These are phyloP conservation scores for Tympanoctomys barrerae DNA, from an alignment of 2,797 vertebrate genomes.

Conservation along the genomic window DNA sequence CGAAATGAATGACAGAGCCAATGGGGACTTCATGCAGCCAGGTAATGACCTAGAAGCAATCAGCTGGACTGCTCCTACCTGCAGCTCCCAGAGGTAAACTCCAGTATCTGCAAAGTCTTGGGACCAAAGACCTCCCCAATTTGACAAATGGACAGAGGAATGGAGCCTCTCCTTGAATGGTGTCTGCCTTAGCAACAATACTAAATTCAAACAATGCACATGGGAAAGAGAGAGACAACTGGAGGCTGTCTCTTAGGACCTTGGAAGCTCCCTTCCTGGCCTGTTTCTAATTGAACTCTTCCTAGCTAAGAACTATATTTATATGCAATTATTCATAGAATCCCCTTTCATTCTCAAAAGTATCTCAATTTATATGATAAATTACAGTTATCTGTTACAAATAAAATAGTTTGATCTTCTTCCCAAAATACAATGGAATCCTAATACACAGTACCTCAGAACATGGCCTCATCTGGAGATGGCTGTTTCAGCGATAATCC, in stretches of 20 bases:
- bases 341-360: not conserved
- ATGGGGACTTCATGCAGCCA: too few species aligned
- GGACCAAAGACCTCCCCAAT: not conserved
- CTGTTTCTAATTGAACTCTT: not conserved
- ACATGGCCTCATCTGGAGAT: not conserved
- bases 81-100: not conserved
- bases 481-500: not conserved
- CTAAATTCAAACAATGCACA: not conserved
- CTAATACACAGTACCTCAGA: not conserved
- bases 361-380: not conserved
- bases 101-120: not conserved
- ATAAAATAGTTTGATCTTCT: not conserved
- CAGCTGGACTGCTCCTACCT: rapidly evolving
- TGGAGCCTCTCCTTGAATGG: not conserved
- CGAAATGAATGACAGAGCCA: not conserved
- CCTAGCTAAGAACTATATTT: not conserved
- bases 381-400: not conserved
- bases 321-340: not conserved
- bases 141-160: not conserved
- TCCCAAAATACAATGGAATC: not conserved
- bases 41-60: too few species aligned
- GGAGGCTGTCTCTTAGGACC: not conserved
- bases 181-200: not conserved
- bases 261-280: not conserved
- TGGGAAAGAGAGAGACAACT: not conserved